phyloP scores from a whole-genome alignment of 2,888 invertebrate species.

The Mythimna vitellina region DNA sequence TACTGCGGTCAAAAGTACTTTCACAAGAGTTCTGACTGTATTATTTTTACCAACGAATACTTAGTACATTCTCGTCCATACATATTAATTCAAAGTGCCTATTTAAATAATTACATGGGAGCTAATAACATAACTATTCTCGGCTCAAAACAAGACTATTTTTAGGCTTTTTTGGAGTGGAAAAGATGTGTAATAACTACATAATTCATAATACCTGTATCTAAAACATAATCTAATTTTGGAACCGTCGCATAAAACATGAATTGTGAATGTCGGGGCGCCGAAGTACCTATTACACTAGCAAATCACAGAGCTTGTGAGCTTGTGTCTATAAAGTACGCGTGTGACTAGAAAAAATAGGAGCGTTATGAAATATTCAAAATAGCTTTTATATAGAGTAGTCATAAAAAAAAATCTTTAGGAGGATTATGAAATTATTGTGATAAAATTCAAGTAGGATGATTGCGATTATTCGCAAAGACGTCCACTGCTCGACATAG shows the following conservation, averaged over 20 bases:
- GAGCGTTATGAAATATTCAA: no score
- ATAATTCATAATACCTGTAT: conserved; percentile 57
- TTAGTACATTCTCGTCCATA: not conserved
- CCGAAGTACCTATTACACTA: conserved; percentile 4
- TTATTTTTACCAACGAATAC: conserved; percentile 14
- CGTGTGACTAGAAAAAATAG: not conserved
- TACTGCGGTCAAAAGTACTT: no score
- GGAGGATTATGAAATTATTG: not conserved
- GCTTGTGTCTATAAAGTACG: conserved; percentile 16
- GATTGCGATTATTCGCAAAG: no score
- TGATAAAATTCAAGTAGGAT: not conserved
- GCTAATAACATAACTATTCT: conserved; percentile 49
- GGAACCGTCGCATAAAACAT: conserved; percentile 44
- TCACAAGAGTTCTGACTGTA: conserved; percentile 1
- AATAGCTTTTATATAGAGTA: no score
- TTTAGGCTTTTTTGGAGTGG: conserved; percentile 32
- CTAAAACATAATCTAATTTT: conserved; percentile 58
- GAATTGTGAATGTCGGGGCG: conserved; percentile 49
- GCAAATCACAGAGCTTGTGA: conserved; percentile 5
- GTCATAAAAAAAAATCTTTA: no score
- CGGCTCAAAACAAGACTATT: conserved; percentile 46
- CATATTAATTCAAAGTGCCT: conserved; percentile 36
- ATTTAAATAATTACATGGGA: conserved; percentile 50
- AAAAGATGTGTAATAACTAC: conserved; percentile 44
- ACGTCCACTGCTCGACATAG: no score